Evolutionary conservation across 2,113 vertebrate genomes (phyloP), one percentile per base, ranked within the genome.

Genomic region (Colinus virginianus): DNA sequence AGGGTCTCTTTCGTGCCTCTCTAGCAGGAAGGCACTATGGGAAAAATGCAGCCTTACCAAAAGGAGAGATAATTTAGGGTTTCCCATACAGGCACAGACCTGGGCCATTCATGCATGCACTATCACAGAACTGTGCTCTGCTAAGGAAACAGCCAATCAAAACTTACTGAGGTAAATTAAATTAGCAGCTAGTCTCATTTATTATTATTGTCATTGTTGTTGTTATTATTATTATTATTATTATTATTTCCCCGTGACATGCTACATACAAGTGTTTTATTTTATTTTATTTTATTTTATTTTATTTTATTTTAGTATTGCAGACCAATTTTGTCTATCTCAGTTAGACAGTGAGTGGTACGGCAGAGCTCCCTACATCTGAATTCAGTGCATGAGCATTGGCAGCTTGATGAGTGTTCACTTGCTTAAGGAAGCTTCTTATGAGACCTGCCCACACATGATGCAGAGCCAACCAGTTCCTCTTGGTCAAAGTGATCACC

Each of bases 1-100:
- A 25, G 55, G 40, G 46, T 58, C 87, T 85, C 79, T 88, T 64
- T 40, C 71, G 79, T 53, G 55, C 51, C 86, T 96, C 86, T 75
- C 77, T 80, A 38, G 20, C 40, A 88, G 85, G 69, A 77, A 74
- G 38, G 43, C 48, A 32, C 18, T 67, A 62, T 6, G 45, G 42
- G 32, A 64, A 78, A 94, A 93, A 84, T 19, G 8, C 14, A 90
- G 51, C 6, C 3, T 81, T 88, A 81, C 67, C 15, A 38, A 46
- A 77, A 53, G 17, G 8, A 26, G 22, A 76, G 9, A 56, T 20
- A 1, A n/a, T 58, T 45, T n/a, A 18, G 9, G 20, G 7, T 5
- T 88, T 28, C 21, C 34, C 83, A 25, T 21, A 49, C 3, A 66
- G 43, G 17, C 30, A 68, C 30, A 13, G 2, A 66, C 15, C 7